phyloP scores from a whole-genome alignment of 2,113 vertebrate genomes.

The Megaleporinus macrocephalus region DNA sequence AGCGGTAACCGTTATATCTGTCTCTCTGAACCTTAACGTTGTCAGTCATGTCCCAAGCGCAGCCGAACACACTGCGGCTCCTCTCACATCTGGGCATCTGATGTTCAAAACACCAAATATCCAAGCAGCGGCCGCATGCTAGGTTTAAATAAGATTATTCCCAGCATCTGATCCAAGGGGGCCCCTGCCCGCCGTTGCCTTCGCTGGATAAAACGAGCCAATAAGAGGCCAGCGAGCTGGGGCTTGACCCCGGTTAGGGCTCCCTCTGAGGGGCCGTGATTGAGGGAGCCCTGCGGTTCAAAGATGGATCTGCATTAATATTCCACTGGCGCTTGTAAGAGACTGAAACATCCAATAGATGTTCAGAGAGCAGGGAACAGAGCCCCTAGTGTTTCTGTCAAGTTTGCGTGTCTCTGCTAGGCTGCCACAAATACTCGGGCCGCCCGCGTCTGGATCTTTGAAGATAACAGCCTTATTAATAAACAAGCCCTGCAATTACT shows the following conservation, averaged over 20 bases:
- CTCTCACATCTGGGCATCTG: conserved; percentile 37
- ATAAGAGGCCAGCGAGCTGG: conserved; percentile 45
- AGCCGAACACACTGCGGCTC: conserved; percentile 6
- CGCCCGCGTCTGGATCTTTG: conserved; percentile 80
- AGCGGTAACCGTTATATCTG: conserved; percentile 2
- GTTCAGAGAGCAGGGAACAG: conserved; percentile 49
- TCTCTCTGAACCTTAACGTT: conserved; percentile 33
- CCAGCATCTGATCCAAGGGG: conserved; percentile 62
- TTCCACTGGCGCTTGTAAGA: conserved; percentile 58
- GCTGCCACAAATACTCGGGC: conserved; percentile 68
- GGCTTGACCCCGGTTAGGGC: conserved; percentile 67
- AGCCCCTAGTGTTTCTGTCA: conserved; percentile 75
- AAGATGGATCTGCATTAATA: conserved; percentile 73
- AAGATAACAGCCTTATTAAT: conserved; percentile 83
- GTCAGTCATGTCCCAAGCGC: conserved; percentile 24
- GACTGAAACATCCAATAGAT: conserved; percentile 51
- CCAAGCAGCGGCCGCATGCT: conserved; percentile 22
- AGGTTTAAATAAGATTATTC: conserved; percentile 69
- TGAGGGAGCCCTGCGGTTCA: conserved; percentile 64
- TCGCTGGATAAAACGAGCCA: conserved; percentile 54
- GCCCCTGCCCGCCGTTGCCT: conserved; percentile 57
- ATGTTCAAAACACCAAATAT: conserved; percentile 45
- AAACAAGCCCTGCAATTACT: conserved; percentile 83
- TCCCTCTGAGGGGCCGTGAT: conserved; percentile 44
- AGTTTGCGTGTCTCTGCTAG: conserved; percentile 70